Base-by-base conservation (phyloP, 2,797 vertebrate species). In the Macroramphosus scolopax region DNA sequence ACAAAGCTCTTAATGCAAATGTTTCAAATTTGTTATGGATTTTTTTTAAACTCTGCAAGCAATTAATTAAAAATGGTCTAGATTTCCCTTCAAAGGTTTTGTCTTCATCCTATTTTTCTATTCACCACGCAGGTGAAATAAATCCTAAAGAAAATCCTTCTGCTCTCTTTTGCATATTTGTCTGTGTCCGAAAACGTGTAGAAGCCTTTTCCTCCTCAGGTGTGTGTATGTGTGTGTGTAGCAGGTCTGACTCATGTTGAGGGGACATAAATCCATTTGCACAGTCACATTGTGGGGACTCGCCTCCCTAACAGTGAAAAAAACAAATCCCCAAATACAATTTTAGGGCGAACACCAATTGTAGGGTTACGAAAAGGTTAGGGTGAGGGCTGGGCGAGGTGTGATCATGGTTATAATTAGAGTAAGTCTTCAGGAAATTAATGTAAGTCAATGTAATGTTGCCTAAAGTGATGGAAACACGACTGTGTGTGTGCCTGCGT, bases 1-100 rank as follows among this genome's bases (percentile, higher is more conserved):
- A 90, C 89, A 90, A 87, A 89, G 89, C 88, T 90, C 89, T 91
- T 88, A 91, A 88, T 89, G 87, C 91, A 90, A 88, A 87, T 89
- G 77, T 81, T 88, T 86, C 86, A 60, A 84, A 85, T 87, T 86
- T 70, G 59, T 86, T 86, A 77, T 79, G 75, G 53, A 74, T 68
- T 80, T 80, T 66, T 72, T 83, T 78, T 65, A 40, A 79, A 82
- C 68, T 67, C 86, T 76, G 58, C 82, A 88, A 88, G 84, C 87
- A 89, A 86, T 88, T 51, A 84, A 89, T 88, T 89, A 81, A 90
- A 87, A 85, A 83, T 75, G 68, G 81, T 88, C 81, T 90, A 90
- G 87, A 90, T 90, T 90, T 89, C 87, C 86, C 85, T 84, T 87
- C 81, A 70, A 81, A 86, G 78, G 83, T 86, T 89, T 88, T 87